A percentile compares a stretch with the other conserved stretches of the same genome.
phyloP scores from a whole-genome alignment of 2,888 invertebrate species.

The Acrobasis consociella region DNA sequence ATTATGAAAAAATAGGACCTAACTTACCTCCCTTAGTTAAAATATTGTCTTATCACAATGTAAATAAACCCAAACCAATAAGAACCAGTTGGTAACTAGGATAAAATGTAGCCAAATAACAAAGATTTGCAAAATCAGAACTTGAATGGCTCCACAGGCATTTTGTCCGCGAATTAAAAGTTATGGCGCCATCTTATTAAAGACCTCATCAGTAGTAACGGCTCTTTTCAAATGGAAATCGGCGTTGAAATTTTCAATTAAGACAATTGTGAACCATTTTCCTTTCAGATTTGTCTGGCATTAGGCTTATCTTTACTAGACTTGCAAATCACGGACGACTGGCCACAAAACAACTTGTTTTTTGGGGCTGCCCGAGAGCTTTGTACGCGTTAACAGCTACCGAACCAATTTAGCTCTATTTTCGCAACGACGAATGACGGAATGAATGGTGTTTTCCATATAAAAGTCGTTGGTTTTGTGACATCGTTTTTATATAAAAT shows the following conservation, averaged over 20 bases:
- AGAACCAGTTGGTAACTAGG: not conserved
- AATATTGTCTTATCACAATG: conserved; percentile 1
- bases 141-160: not conserved
- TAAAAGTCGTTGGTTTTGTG: no score
- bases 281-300: not conserved
- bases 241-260: conserved; percentile 2
- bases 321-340: not conserved
- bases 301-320: not conserved
- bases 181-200: conserved; percentile 3
- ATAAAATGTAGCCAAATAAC: not conserved
- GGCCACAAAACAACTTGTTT: not conserved
- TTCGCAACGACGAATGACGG: no score
- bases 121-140: not conserved
- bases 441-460: no score
- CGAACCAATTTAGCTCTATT: no score
- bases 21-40: no score
- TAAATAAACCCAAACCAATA: not conserved
- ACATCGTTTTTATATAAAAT: no score
- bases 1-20: no score
- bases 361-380: no score
- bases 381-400: no score
- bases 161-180: not conserved
- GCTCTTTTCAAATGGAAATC: conserved; percentile 1
- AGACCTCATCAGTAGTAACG: conserved; percentile 2
- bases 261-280: conserved; percentile 1